These are phyloP conservation scores for Antedon mediterranea DNA, from an alignment of 53 echinoderm and acorn worm genomes.

Conservation along the genomic window DNA sequence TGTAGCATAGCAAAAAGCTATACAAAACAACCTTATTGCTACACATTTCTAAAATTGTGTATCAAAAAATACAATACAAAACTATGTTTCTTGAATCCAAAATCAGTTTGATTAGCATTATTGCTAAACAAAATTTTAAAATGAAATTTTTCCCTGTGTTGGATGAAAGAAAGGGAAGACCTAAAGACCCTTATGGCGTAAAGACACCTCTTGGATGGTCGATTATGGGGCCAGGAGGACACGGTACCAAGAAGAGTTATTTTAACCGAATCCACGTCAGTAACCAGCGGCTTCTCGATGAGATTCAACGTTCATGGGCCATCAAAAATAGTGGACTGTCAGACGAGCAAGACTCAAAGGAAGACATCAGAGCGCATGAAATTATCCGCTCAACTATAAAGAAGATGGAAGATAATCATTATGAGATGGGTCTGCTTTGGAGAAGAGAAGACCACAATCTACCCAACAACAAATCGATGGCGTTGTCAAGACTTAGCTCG, in stretches of 20 bases:
- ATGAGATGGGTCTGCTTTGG: slow-evolving; percentile 36
- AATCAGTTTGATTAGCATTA: no score
- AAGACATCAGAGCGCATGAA: slow-evolving; percentile 19
- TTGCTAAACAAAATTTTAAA: no score
- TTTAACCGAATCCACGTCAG: slow-evolving; percentile 27
- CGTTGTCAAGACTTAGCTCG: slow-evolving; percentile 6
- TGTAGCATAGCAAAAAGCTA: no score
- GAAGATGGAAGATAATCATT: slow-evolving; percentile 17
- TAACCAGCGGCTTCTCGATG: slow-evolving; percentile 28
- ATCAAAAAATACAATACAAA: no score
- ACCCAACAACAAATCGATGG: slow-evolving; percentile 21
- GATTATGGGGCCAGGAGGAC: slow-evolving; percentile 32
- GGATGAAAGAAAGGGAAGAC: slow-evolving; percentile 24
- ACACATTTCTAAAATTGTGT: no score
- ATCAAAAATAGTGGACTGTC: slow-evolving; percentile 28
- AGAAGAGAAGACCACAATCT: slow-evolving; percentile 16
- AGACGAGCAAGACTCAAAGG: slow-evolving; percentile 16
- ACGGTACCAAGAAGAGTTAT: neutral
- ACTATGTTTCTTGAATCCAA: no score
- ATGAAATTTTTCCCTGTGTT: no score
- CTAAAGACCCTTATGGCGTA: slow-evolving; percentile 26
- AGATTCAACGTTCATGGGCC: slow-evolving; percentile 32
- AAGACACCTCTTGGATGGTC: slow-evolving; percentile 37
- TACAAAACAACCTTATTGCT: no score
- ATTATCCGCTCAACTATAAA: slow-evolving; percentile 23